Conservation (phyloP, 2,113 vertebrate species). For the Lethenteron reissneri region DNA sequence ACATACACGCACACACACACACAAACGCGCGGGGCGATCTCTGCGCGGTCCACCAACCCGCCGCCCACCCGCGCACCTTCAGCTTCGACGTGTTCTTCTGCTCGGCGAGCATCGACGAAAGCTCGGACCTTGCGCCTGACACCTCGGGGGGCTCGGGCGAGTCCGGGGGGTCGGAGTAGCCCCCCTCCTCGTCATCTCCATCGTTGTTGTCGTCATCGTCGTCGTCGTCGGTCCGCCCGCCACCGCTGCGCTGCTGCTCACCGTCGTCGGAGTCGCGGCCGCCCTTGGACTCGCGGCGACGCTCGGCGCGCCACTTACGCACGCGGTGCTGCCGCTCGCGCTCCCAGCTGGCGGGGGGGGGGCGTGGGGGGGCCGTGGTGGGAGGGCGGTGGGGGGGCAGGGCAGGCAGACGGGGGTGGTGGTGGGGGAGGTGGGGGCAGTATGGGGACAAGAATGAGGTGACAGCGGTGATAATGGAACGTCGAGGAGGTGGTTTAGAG, state of each 20-base stretch:
- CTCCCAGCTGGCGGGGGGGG: slow-evolving; percentile 21
- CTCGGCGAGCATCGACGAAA: slow-evolving; percentile 19
- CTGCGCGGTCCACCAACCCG: too few species aligned
- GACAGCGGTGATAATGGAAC: too few species aligned
- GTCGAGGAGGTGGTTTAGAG: too few species aligned
- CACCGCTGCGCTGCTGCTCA: too few species aligned
- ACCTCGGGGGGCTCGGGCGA: slow-evolving; percentile 18
- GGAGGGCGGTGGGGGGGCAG: too few species aligned
- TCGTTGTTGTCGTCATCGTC: slow-evolving; percentile 9
- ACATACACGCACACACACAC: too few species aligned
- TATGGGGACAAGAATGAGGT: too few species aligned
- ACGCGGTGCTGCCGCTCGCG: slow-evolving; percentile 15
- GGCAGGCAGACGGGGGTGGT: too few species aligned
- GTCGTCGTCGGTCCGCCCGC: slow-evolving; percentile 1
- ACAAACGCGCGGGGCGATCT: too few species aligned
- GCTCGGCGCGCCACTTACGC: slow-evolving; percentile 3
- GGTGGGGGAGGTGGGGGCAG: too few species aligned
- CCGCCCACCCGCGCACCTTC: slow-evolving; percentile 14
- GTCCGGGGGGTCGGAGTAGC: slow-evolving; percentile 2
- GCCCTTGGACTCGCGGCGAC: not conserved
- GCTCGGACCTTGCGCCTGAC: slow-evolving; percentile 19
- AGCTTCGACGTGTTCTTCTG: slow-evolving; percentile 14
- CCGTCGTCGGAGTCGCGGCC: too few species aligned
- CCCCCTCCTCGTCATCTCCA: not conserved
- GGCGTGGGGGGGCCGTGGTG: too few species aligned